Evolutionary conservation across 2,797 vertebrate genomes (phyloP).

Genomic region (Phalanger gymnotis): DNA sequence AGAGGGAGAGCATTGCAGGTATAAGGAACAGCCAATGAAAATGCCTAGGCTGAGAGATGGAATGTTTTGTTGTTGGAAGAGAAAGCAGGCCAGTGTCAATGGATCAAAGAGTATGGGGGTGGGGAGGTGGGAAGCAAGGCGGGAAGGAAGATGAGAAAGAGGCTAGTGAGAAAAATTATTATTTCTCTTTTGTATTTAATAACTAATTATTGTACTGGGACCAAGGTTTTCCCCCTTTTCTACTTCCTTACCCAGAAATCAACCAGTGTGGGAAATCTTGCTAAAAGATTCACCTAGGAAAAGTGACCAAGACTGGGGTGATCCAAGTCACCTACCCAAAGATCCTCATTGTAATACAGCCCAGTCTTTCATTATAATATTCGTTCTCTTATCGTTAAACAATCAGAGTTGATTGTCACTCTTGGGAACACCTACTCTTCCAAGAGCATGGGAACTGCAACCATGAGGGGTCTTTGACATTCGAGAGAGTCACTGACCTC

Average conservation of each 20-base stretch:
- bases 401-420: not conserved
- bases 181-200: not conserved
- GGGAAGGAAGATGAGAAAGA: not conserved
- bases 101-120: not conserved
- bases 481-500: not conserved
- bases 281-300: not conserved
- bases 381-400: not conserved
- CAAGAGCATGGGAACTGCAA: not conserved
- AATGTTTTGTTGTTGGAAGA: not conserved
- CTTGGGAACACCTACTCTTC: not conserved
- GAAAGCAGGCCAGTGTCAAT: not conserved
- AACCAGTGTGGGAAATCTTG: not conserved
- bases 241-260: not conserved
- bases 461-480: not conserved
- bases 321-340: not conserved
- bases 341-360: not conserved
- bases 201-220: not conserved
- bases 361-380: not conserved
- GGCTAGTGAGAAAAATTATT: not conserved
- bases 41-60: not conserved
- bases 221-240: not conserved
- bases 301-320: not conserved
- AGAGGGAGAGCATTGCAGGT: not conserved
- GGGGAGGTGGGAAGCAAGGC: not conserved
- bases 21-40: not conserved